These are phyloP conservation scores for Amyelois transitella DNA, from an alignment of 1,140 invertebrate species.

Conservation along the genomic window DNA sequence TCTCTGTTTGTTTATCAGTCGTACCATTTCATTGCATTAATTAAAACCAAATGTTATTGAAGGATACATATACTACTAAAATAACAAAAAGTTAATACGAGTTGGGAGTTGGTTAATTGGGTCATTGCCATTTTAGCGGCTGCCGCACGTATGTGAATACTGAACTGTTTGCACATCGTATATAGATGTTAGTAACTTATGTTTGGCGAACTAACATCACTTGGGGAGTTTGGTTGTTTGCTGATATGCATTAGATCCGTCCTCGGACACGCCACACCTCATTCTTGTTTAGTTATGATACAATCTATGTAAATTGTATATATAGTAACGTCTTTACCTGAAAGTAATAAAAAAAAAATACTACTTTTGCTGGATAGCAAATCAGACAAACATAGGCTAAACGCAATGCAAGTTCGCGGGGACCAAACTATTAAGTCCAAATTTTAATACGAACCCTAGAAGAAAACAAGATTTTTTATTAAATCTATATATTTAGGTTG, in stretches of 20 bases:
- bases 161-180: slow-evolving; percentile 5
- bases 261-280: neutral
- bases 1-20: too few species aligned
- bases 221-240: neutral
- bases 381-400: too few species aligned
- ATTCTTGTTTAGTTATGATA: neutral
- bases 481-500: too few species aligned
- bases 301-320: neutral
- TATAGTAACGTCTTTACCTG: too few species aligned
- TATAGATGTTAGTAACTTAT: neutral
- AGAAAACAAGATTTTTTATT: too few species aligned
- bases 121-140: slow-evolving; percentile 12
- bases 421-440: too few species aligned
- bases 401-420: too few species aligned
- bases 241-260: neutral
- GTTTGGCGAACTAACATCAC: neutral
- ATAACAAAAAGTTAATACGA: neutral
- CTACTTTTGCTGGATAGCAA: too few species aligned
- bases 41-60: too few species aligned
- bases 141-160: slow-evolving; percentile 3
- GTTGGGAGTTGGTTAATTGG: slow-evolving; percentile 5
- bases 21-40: too few species aligned
- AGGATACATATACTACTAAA: neutral
- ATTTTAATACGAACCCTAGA: too few species aligned
- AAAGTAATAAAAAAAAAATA: too few species aligned